A percentile compares a stretch with the other conserved stretches of the same genome.
phyloP scores from a whole-genome alignment of 1,140 invertebrate genomes.

The Camponotus floridanus region DNA sequence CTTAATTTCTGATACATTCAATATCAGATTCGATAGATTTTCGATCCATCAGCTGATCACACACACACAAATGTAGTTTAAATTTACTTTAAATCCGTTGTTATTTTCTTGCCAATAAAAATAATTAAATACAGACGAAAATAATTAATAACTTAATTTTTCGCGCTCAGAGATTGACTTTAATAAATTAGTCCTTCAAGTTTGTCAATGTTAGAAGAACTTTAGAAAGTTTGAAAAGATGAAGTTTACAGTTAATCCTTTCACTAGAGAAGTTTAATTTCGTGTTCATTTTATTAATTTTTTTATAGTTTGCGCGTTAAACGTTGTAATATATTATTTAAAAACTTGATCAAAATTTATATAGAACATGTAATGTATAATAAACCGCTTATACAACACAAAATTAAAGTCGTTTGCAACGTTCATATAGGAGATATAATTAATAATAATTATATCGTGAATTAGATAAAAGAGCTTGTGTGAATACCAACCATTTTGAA shows the following conservation, averaged over 20 bases:
- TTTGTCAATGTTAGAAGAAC: constrained; percentile 8
- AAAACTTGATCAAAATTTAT: background rate
- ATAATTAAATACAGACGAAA: background rate
- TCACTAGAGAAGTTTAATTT: constrained; percentile 8
- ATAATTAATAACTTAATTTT: constrained; percentile 36
- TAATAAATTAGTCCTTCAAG: background rate
- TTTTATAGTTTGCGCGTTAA: background rate
- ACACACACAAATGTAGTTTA: background rate
- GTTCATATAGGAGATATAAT: background rate
- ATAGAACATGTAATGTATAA: background rate
- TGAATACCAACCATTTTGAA: background rate
- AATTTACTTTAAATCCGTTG: background rate
- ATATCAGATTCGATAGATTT: background rate
- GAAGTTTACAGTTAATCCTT: constrained; percentile 14
- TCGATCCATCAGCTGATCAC: background rate
- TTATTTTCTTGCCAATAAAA: background rate
- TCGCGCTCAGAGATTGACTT: background rate
- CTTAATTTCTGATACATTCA: background rate
- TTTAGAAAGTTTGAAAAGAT: constrained; percentile 1
- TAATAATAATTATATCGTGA: constrained; percentile 24
- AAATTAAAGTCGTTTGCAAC: constrained; percentile 3
- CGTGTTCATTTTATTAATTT: background rate
- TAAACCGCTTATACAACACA: background rate
- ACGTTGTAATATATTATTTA: background rate
- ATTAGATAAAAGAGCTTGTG: background rate